These are phyloP conservation scores for Epinotia nisella DNA, from an alignment of 2,888 invertebrate species.

Conservation along the genomic window DNA sequence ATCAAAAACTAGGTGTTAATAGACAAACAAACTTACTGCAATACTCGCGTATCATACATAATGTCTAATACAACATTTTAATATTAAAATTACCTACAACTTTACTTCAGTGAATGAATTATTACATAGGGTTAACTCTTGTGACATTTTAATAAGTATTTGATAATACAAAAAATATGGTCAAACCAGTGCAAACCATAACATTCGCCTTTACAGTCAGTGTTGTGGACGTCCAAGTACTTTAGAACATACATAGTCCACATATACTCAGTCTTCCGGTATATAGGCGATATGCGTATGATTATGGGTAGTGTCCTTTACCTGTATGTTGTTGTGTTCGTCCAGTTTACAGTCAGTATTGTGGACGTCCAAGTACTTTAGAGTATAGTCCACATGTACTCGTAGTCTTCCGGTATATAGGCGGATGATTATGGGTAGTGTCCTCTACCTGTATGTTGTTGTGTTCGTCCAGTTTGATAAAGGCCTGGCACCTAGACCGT, in stretches of 20 bases:
- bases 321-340: conserved; percentile 39
- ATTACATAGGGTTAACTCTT: too few species aligned
- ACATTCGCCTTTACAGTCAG: not conserved
- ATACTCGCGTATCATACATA: too few species aligned
- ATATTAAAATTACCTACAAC: too few species aligned
- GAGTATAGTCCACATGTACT: not conserved
- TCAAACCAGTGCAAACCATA: too few species aligned
- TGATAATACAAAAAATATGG: too few species aligned
- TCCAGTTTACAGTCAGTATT: conserved; percentile 33
- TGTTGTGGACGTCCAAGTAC: not conserved
- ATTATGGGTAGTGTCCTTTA: conserved; percentile 46
- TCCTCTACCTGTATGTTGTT: conserved; percentile 43
- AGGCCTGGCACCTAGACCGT: conserved; percentile 1
- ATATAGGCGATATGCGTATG: conserved; percentile 48
- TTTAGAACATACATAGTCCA: not conserved
- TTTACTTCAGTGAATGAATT: too few species aligned
- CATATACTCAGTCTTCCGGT: not conserved
- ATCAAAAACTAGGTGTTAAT: too few species aligned
- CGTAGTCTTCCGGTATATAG: conserved; percentile 27
- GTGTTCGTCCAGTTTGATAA: conserved; percentile 29
- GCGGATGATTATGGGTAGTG: conserved; percentile 49
- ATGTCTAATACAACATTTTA: too few species aligned
- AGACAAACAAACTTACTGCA: too few species aligned
- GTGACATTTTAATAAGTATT: too few species aligned
- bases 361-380: not conserved